A percentile compares a stretch with the other conserved stretches of the same genome.
phyloP scores from a whole-genome alignment of 2,113 vertebrate species.

The Sula dactylatra region DNA sequence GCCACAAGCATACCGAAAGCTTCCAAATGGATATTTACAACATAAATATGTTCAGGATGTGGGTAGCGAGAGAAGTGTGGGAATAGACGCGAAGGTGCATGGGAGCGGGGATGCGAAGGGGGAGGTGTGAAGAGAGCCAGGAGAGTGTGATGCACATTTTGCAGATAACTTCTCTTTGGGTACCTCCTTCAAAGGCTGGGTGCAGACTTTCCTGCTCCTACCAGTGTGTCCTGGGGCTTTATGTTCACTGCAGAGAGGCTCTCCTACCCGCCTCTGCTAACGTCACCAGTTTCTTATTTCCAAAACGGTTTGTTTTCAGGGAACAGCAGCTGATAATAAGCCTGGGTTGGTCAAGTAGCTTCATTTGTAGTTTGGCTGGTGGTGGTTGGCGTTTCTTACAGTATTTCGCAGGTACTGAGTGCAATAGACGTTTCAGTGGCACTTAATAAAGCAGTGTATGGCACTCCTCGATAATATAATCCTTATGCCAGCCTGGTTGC shows the following conservation, averaged over 20 bases:
- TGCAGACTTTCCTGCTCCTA: constrained; percentile 8
- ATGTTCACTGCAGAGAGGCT: not conserved
- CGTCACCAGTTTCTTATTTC: rapidly evolving
- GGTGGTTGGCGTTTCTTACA: not conserved
- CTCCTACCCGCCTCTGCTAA: not conserved
- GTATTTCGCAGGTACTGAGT: constrained; percentile 40
- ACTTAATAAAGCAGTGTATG: constrained; percentile 68
- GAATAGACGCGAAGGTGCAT: constrained; percentile 67
- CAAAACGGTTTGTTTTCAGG: not conserved
- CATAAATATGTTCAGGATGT: constrained; percentile 70
- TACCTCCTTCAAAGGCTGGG: constrained; percentile 46
- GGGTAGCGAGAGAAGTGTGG: constrained; percentile 66
- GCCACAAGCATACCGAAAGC: constrained; percentile 18
- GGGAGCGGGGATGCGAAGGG: constrained; percentile 64
- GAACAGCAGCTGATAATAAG: not conserved
- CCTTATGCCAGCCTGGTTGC: constrained; percentile 66
- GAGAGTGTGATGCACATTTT: constrained; percentile 70
- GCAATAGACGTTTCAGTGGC: constrained; percentile 56
- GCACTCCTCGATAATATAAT: constrained; percentile 63
- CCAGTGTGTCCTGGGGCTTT: constrained; percentile 2
- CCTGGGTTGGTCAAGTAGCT: constrained; percentile 7
- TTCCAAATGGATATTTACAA: constrained; percentile 69
- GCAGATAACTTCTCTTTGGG: constrained; percentile 38
- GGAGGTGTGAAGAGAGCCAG: constrained; percentile 71
- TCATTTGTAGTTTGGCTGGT: constrained; percentile 15